Evolutionary conservation across 2,797 vertebrate genomes (phyloP), one percentile per base, ranked within the genome.

Genomic region (Enteromius paludinosus): DNA sequence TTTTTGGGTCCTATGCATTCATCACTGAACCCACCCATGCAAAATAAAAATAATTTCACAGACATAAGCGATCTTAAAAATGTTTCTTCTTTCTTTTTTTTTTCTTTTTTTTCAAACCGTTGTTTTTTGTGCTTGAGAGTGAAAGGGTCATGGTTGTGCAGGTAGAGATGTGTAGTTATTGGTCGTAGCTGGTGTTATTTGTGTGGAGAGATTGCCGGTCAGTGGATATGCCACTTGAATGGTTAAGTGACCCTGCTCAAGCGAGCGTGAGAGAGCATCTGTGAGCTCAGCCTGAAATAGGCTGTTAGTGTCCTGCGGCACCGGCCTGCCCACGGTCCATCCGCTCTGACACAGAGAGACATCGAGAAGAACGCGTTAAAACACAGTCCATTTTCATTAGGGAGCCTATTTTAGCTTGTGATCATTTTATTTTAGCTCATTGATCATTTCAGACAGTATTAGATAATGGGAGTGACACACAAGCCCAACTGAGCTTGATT

Each of bases 351-450:
- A 90, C 90, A 77, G 59, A 79, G 84, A 82, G 87, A 89, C 86
- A 82, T 89, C 88, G 85, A 90, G 90, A 92, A 88, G 89, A 92
- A 92, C 93, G 92, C 90, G 94, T 93, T 94, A 93, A 95, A 93
- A 91, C 92, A 84, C 73, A 85, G 94, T 96, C 96, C 82, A 86
- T 97, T 97, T 97, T 97, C 96, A 96, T 97, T 97, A 97, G 95
- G 91, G 79, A 88, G 92, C 92, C 95, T 95, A 93, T 96, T 96
- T 97, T 96, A 93, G 92, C 94, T 95, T 97, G 95, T 98, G 96
- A 98, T 98, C 94, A 94, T 97, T 95, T 95, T 94, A 93, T 92
- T 96, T 95, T 94, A 91, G 91, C 94, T 96, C 96, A 96, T 94
- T 97, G 97, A 96, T 97, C 96, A 97, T 96, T 95, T 95, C 89